Evolutionary conservation across 2,888 invertebrate species (phyloP), one percentile per base, ranked within the genome.

Genomic region (Hoplodrina blanda): DNA sequence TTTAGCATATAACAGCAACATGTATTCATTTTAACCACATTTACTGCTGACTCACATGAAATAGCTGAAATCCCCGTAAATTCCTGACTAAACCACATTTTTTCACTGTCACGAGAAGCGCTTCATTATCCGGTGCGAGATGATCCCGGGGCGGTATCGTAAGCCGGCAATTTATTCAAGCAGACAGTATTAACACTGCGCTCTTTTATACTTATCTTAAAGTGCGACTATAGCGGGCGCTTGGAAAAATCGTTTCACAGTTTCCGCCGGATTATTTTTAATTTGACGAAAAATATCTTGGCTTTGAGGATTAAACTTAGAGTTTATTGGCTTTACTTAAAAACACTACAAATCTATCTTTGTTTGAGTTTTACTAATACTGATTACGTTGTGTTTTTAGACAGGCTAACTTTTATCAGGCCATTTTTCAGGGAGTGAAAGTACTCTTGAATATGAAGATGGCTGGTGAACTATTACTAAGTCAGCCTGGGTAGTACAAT

Each of bases 141-240:
- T 80, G 68, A 76, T 25, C 69, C 17, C 15, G 17, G 46, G 46
- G 52, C 49, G 44, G n/a, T 54, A 62, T 76, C 60, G 69, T 80
- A 76, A 76, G 76, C 76, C 33, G 52, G 53, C 54, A 53, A 76
- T 76, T 80, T 76, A 80, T 80, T 76, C 60, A 44, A 37, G 30
- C 33, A 33, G 11, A 4, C 25, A 20, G 76, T 30, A 57, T 61
- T 69, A 76, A 15, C 80, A 0, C 19, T 0, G 19, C 25, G 8
- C 59, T 55, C 50, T 76, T 75, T 57, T 68, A 62, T 20, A 41
- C 19, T 37, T n/a, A 69, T 52, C 49, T 53, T 13, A 17, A 41
- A 41, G 41, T 3, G 62, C 6, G 13, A 60, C 17, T n/a, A 13
- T 30, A 37, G 37, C 7, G 7, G 7, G 7, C 41, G 10, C 33